A percentile compares a stretch with the other conserved stretches of the same genome.
Conservation (phyloP, 2,113 vertebrate species). For the Rhabdomys dilectus region DNA sequence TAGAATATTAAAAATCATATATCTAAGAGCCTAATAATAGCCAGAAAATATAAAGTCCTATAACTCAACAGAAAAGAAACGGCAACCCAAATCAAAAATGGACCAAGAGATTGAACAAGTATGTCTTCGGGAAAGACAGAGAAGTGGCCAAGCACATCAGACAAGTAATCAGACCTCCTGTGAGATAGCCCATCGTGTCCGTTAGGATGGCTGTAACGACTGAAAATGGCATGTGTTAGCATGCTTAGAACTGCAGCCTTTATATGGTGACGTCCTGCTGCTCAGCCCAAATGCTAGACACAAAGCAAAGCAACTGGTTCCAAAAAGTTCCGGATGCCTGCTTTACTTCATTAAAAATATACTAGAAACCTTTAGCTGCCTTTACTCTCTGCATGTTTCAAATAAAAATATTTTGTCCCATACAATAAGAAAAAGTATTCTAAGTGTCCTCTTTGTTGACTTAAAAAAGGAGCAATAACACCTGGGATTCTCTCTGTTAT, state of each 20-base stretch:
- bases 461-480: neutral
- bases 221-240: neutral
- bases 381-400: conserved; percentile 56
- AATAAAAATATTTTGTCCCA: conserved; percentile 27
- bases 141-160: neutral
- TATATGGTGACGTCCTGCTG: neutral
- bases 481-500: neutral
- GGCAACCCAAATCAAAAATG: neutral
- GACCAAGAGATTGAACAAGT: neutral
- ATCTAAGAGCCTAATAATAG: neutral
- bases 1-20: neutral
- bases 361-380: conserved; percentile 7
- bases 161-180: neutral
- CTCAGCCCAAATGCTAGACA: neutral
- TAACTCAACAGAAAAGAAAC: neutral
- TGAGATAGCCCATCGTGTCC: neutral
- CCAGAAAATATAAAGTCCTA: neutral
- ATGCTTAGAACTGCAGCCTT: neutral
- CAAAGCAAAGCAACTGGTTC: conserved; percentile 12
- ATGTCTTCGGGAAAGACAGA: neutral
- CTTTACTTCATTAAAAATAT: conserved; percentile 35
- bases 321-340: neutral
- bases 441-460: neutral
- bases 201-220: neutral
- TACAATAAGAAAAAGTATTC: conserved; percentile 46